A percentile compares a stretch with the other conserved stretches of the same genome.
Conservation (phyloP, 2,113 vertebrate genomes). For the Sterrhoptilus dennistouni region DNA sequence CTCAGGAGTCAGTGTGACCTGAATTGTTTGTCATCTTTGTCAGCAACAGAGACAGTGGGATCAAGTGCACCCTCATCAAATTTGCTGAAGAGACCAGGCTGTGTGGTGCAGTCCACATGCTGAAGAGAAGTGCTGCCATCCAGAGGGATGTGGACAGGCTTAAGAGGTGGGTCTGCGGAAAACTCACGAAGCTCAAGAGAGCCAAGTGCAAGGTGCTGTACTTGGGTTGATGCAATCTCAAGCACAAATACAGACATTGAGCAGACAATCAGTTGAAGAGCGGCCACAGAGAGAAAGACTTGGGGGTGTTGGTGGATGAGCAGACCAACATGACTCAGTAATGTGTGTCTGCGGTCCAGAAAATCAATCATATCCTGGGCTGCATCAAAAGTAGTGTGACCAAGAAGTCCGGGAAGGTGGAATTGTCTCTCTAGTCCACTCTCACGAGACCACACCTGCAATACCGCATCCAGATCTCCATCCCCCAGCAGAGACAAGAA, state of each 20-base stretch:
- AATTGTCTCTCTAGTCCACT: neutral
- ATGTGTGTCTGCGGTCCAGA: neutral
- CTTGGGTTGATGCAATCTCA: neutral
- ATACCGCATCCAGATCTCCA: neutral
- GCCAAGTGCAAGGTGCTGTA: neutral
- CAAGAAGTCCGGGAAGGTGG: neutral
- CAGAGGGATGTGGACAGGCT: neutral
- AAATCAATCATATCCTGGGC: neutral
- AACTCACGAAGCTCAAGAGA: neutral
- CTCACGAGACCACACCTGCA: accelerated
- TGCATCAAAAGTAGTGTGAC: neutral
- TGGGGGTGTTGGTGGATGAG: neutral
- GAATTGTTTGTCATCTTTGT: neutral
- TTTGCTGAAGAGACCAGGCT: neutral
- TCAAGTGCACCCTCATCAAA: neutral
- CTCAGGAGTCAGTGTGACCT: neutral
- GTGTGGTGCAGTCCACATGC: neutral
- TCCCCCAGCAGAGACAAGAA: neutral
- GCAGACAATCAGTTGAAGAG: neutral
- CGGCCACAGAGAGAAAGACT: neutral
- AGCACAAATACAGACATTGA: neutral
- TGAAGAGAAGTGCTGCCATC: neutral
- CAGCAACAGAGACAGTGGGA: neutral
- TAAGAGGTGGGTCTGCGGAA: neutral
- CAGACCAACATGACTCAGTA: neutral